Evolutionary conservation across 2,888 invertebrate genomes (phyloP).

Genomic region (Arrhopalites spinosus): DNA sequence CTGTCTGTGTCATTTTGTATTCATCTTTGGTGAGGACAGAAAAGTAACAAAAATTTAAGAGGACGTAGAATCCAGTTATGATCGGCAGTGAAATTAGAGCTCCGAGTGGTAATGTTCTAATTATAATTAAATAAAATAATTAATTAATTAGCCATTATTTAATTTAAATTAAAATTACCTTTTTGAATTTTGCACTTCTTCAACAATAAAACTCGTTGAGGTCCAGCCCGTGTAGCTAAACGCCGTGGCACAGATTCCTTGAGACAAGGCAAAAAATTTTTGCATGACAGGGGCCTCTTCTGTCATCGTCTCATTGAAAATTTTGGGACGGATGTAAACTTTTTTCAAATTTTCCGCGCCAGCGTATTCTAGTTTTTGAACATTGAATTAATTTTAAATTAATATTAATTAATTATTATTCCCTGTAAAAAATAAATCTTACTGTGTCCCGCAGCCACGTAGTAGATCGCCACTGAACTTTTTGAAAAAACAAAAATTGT

Average conservation of each 20-base stretch:
- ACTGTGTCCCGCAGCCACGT: too few relatives aligned
- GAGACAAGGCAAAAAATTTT: slow-evolving; percentile 7
- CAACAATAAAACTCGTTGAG: slow-evolving; percentile 35
- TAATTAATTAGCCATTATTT: background rate
- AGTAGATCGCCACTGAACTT: too few relatives aligned
- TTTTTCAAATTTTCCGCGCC: background rate
- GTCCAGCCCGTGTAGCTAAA: slow-evolving; percentile 39
- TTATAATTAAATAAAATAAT: background rate
- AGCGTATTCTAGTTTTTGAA: background rate
- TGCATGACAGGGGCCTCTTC: background rate
- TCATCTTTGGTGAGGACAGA: slow-evolving; percentile 20
- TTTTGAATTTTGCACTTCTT: slow-evolving; percentile 35
- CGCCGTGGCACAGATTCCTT: slow-evolving; percentile 33
- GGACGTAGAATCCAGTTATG: slow-evolving; percentile 29
- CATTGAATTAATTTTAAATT: too few relatives aligned
- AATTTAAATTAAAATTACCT: slow-evolving; percentile 31
- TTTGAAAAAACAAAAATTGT: too few relatives aligned
- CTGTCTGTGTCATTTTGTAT: slow-evolving; percentile 17
- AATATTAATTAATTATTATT: too few relatives aligned
- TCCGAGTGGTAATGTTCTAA: slow-evolving; percentile 23
- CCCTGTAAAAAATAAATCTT: too few relatives aligned
- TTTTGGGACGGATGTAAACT: background rate
- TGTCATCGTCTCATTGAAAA: background rate
- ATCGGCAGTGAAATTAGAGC: slow-evolving; percentile 26
- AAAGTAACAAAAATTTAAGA: slow-evolving; percentile 38